phyloP scores from a whole-genome alignment of 1,140 invertebrate genomes.

The Danaus plexippus region DNA sequence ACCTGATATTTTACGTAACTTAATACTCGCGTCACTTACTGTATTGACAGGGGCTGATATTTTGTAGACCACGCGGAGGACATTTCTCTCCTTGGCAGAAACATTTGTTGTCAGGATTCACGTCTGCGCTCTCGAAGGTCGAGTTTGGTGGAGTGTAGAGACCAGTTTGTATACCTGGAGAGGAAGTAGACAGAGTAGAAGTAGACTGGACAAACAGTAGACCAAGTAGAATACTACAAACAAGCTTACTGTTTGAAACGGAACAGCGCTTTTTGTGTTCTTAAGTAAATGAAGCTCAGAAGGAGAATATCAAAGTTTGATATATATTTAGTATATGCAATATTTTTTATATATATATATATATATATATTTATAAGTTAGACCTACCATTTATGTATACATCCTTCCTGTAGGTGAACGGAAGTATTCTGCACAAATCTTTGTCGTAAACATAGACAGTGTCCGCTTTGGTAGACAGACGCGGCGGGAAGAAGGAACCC shows the following conservation, averaged over 20 bases:
- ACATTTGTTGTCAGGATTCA: conserved; percentile 84
- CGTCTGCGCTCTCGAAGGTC: conserved; percentile 78
- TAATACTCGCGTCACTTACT: conserved; percentile 66
- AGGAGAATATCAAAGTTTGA: too few species aligned
- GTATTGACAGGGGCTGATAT: conserved; percentile 89
- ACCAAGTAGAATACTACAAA: too few species aligned
- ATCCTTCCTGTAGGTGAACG: conserved; percentile 79
- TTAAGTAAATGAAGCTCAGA: too few species aligned
- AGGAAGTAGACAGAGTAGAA: too few species aligned
- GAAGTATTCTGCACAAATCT: conserved; percentile 86
- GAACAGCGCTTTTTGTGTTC: too few species aligned
- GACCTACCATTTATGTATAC: conserved; percentile 76
- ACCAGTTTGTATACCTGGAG: conserved; percentile 77
- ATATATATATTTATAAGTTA: background rate
- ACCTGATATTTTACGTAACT: too few species aligned
- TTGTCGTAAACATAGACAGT: conserved; percentile 87
- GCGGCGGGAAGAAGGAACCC: conserved; percentile 87
- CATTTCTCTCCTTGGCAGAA: conserved; percentile 83
- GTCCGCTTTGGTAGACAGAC: conserved; percentile 80
- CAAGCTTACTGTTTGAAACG: too few species aligned
- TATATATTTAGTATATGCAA: too few species aligned
- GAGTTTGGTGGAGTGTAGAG: conserved; percentile 80
- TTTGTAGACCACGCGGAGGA: conserved; percentile 82
- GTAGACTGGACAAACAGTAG: too few species aligned
- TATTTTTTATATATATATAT: too few species aligned